Conservation (phyloP, 2,888 invertebrate genomes). For the Harpalus rubripes region DNA sequence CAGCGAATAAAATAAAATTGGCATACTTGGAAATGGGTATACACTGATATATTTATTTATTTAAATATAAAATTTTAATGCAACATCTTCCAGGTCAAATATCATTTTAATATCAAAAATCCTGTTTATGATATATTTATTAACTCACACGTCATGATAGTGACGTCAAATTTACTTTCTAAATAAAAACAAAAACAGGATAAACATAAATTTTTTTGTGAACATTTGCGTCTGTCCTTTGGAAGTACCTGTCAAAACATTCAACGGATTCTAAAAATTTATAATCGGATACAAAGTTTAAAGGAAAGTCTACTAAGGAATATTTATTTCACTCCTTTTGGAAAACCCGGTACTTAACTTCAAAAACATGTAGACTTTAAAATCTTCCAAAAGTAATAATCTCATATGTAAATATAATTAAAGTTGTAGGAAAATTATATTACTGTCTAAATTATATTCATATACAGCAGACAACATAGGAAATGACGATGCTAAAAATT, state of each 20-base stretch:
- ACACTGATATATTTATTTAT: too few species aligned
- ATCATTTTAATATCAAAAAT: too few species aligned
- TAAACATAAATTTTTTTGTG: slow-evolving; percentile 1
- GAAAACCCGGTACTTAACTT: slow-evolving; percentile 25
- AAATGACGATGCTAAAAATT: slow-evolving; percentile 34
- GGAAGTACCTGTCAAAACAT: slow-evolving; percentile 13
- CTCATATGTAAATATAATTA: slow-evolving; percentile 20
- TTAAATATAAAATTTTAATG: too few species aligned
- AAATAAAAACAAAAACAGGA: background rate
- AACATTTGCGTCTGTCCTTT: slow-evolving; percentile 3
- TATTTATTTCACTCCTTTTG: background rate
- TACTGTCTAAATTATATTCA: slow-evolving; percentile 32
- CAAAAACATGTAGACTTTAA: background rate
- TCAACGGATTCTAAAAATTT: slow-evolving; percentile 11
- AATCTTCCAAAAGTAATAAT: slow-evolving; percentile 6
- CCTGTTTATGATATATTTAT: too few species aligned
- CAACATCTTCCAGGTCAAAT: too few species aligned
- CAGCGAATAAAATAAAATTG: too few species aligned
- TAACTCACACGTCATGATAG: too few species aligned
- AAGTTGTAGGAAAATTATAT: slow-evolving; percentile 28
- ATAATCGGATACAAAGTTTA: slow-evolving; percentile 7
- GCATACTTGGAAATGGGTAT: too few species aligned
- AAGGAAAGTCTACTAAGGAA: slow-evolving; percentile 11
- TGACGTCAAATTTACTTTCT: slow-evolving; percentile 22
- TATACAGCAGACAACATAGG: slow-evolving; percentile 25